Conservation (phyloP, 2,888 invertebrate species). For the Agapetus fuscipes region DNA sequence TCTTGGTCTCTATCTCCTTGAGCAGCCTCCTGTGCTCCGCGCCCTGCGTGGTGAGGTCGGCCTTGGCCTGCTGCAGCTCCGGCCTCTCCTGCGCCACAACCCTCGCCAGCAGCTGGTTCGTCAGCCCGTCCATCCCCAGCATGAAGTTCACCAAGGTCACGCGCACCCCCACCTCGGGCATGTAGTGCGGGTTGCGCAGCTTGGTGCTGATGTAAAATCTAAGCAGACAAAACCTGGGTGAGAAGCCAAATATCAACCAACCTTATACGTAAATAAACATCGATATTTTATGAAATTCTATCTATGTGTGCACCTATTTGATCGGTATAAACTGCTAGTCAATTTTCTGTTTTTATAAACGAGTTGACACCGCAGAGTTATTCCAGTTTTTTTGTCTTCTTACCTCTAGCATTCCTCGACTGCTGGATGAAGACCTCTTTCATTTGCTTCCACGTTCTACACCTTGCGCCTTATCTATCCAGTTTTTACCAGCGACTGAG, state of each 20-base stretch:
- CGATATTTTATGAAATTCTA: constrained; percentile 2
- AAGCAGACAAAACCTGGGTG: constrained; percentile 22
- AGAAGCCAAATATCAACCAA: neutral
- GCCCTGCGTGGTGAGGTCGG: constrained; percentile 76
- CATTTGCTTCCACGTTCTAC: no score
- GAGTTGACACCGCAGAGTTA: no score
- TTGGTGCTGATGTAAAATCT: constrained; percentile 92
- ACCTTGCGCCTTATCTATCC: no score
- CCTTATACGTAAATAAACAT: neutral
- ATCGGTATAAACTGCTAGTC: no score
- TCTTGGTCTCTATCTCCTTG: constrained; percentile 87
- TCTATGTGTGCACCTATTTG: neutral
- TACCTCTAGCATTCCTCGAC: no score
- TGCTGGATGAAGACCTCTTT: no score
- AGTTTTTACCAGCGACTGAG: no score
- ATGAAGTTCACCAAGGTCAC: constrained; percentile 87
- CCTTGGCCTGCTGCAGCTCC: constrained; percentile 84
- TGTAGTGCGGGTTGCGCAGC: constrained; percentile 84
- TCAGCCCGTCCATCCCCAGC: constrained; percentile 79
- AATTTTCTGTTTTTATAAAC: no score
- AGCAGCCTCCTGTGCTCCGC: constrained; percentile 73
- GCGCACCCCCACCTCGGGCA: constrained; percentile 89
- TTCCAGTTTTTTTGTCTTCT: no score
- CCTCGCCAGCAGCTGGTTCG: constrained; percentile 82
- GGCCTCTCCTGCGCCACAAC: constrained; percentile 89